A percentile compares a stretch with the other conserved stretches of the same genome.
phyloP scores from a whole-genome alignment of 2,113 vertebrate genomes.

The Tychaedon coryphoeus region DNA sequence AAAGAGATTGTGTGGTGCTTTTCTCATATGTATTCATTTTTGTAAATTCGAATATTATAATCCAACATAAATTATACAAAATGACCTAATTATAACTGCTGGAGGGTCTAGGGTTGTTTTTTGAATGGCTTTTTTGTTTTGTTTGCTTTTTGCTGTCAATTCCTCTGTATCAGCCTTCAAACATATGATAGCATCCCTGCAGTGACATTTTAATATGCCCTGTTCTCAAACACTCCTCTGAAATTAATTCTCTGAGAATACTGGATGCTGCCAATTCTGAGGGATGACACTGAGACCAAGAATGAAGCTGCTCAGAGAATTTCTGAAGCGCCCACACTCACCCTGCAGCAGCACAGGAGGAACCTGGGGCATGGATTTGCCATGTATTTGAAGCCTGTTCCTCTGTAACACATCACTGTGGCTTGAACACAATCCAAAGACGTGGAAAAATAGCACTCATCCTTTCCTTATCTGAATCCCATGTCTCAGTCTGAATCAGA shows the following conservation, averaged over 20 bases:
- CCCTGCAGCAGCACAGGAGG: background rate
- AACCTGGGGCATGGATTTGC: fast-evolving
- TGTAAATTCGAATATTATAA: background rate
- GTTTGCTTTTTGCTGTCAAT: background rate
- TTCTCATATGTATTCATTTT: background rate
- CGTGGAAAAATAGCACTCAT: fast-evolving
- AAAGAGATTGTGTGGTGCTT: background rate
- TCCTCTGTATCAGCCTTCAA: background rate
- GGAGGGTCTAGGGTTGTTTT: background rate
- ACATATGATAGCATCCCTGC: background rate
- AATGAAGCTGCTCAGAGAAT: background rate
- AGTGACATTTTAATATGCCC: background rate
- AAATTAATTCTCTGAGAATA: conserved; percentile 2
- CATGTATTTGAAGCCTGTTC: background rate
- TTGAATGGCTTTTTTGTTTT: background rate
- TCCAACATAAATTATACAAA: background rate
- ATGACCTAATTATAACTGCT: background rate
- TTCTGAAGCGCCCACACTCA: background rate
- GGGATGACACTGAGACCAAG: background rate
- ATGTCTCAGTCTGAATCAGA: background rate
- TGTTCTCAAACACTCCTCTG: background rate
- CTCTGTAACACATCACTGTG: background rate
- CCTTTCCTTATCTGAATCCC: background rate
- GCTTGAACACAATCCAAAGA: background rate
- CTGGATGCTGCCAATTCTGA: background rate